Percentiles rank a stretch among this genome's conserved stretches.
Evolutionary conservation across 2,113 vertebrate genomes (phyloP).

Genomic region (Antechinus flavipes): DNA sequence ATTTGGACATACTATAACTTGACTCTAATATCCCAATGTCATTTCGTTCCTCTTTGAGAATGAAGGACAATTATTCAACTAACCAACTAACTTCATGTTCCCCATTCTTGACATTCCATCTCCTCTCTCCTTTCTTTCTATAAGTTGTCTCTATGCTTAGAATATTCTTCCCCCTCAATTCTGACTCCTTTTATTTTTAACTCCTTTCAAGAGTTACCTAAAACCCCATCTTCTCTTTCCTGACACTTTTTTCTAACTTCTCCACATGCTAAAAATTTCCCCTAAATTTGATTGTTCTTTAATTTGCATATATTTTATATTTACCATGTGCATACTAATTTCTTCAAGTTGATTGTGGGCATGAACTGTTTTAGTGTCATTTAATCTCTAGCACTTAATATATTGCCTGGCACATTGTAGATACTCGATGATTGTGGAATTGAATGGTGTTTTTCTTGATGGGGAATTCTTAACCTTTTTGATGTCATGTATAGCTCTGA

Average conservation of each 20-base stretch:
- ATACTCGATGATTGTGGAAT: not conserved
- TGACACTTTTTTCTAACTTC: not conserved
- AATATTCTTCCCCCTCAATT: not conserved
- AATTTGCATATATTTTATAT: not conserved
- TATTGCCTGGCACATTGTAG: not conserved
- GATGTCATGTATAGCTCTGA: not conserved
- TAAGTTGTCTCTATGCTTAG: not conserved
- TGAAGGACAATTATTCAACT: too few relatives aligned
- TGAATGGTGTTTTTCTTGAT: not conserved
- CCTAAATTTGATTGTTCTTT: not conserved
- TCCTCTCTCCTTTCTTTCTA: not conserved
- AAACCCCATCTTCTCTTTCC: not conserved
- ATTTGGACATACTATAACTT: too few relatives aligned
- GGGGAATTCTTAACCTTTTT: not conserved
- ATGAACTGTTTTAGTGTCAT: not conserved
- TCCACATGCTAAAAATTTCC: not conserved
- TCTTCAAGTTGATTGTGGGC: not conserved
- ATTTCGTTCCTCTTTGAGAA: too few relatives aligned
- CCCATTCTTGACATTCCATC: not conserved
- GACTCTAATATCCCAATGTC: too few relatives aligned
- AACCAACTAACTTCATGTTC: too few relatives aligned
- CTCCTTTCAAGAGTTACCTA: not conserved
- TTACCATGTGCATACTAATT: not conserved
- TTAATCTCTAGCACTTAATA: not conserved
- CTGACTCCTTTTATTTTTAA: not conserved